phyloP scores from a whole-genome alignment of 2,888 invertebrate species.

The Epiblema foenella region DNA sequence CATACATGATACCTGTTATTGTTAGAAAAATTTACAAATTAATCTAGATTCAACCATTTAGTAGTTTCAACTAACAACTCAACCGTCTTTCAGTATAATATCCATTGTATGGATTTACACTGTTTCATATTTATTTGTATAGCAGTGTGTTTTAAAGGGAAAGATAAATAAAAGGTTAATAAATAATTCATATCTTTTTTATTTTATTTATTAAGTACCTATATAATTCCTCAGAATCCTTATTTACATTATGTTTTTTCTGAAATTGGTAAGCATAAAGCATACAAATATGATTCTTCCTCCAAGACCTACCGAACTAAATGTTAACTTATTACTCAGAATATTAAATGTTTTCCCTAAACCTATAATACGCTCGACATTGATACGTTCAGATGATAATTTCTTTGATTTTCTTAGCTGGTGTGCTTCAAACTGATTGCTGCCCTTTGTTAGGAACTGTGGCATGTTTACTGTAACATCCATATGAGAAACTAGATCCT shows the following conservation, averaged over 20 bases:
- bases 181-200: too few relatives aligned
- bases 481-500: constrained; percentile 28
- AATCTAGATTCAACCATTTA: too few relatives aligned
- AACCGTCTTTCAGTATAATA: too few relatives aligned
- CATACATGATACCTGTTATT: too few relatives aligned
- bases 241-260: constrained; percentile 29
- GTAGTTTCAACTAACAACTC: too few relatives aligned
- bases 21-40: background rate
- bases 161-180: too few relatives aligned
- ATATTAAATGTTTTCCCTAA: constrained; percentile 35
- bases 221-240: background rate
- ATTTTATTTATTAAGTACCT: too few relatives aligned
- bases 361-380: constrained; percentile 30
- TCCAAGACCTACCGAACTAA: constrained; percentile 27
- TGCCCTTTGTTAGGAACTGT: constrained; percentile 30
- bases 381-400: constrained; percentile 31
- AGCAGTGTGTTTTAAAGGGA: too few relatives aligned
- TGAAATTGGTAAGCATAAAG: constrained; percentile 40
- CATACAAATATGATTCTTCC: too few relatives aligned
- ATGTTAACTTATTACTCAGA: constrained; percentile 13
- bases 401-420: constrained; percentile 25
- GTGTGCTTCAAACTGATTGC: too few relatives aligned
- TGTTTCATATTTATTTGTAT: too few relatives aligned
- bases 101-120: too few relatives aligned
- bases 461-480: constrained; percentile 29